These are phyloP conservation scores for Tapirus terrestris DNA, from an alignment of 2,113 vertebrate species.

Conservation along the genomic window DNA sequence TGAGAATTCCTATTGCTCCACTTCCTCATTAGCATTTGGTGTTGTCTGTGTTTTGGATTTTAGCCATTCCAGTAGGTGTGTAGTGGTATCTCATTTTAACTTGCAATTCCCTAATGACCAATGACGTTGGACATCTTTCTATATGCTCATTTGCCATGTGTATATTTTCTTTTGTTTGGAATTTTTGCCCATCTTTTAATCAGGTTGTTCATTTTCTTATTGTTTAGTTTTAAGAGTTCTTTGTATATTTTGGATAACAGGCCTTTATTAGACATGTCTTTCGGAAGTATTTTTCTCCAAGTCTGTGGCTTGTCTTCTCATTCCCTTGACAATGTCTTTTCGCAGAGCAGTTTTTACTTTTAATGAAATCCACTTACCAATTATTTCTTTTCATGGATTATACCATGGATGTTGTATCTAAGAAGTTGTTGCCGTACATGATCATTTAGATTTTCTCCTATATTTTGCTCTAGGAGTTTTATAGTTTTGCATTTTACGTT, in stretches of 20 bases:
- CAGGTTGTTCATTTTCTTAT: not conserved
- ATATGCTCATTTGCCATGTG: not conserved
- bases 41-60: not conserved
- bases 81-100: not conserved
- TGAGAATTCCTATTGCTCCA: not conserved
- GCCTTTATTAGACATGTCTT: not conserved
- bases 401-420: not conserved
- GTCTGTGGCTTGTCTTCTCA: not conserved
- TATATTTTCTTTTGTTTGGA: not conserved
- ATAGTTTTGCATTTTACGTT: not conserved
- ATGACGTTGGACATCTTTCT: not conserved
- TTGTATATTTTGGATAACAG: not conserved
- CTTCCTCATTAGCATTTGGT: not conserved
- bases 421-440: not conserved
- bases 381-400: not conserved
- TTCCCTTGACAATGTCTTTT: not conserved
- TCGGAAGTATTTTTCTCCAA: not conserved
- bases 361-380: not conserved
- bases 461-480: not conserved
- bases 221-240: not conserved
- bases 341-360: not conserved
- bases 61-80: not conserved
- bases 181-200: not conserved
- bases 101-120: not conserved
- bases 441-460: not conserved